These are phyloP conservation scores for Spodoptera exigua DNA, from an alignment of 2,888 invertebrate genomes.

Conservation along the genomic window DNA sequence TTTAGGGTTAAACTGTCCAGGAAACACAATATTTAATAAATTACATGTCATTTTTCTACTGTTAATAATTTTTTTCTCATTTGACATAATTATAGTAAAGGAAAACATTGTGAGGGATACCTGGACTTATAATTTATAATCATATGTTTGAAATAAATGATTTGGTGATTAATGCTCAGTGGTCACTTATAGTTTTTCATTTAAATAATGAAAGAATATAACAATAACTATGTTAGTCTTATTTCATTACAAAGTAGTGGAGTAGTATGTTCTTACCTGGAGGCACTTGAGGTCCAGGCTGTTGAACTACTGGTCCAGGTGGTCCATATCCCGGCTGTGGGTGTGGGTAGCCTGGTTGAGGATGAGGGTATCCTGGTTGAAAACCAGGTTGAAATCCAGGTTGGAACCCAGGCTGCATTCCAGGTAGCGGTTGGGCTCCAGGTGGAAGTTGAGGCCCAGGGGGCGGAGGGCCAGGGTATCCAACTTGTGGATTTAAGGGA, in stretches of 20 bases:
- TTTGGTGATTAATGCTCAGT: too few relatives aligned
- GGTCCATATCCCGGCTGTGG: constrained; percentile 67
- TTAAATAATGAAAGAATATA: too few relatives aligned
- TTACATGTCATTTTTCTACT: neutral
- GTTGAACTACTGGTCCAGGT: constrained; percentile 74
- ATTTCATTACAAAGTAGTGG: too few relatives aligned
- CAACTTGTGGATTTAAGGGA: constrained; percentile 74
- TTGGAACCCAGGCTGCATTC: constrained; percentile 80
- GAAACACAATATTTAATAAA: neutral
- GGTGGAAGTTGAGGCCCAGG: constrained; percentile 71
- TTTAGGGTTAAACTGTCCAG: neutral
- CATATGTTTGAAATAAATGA: too few relatives aligned
- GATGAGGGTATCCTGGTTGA: constrained; percentile 75
- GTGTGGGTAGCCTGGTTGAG: constrained; percentile 60
- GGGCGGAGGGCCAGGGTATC: constrained; percentile 74
- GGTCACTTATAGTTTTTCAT: too few relatives aligned
- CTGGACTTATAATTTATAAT: too few relatives aligned
- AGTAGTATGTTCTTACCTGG: constrained; percentile 58
- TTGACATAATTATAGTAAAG: too few relatives aligned
- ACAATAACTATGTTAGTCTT: too few relatives aligned
- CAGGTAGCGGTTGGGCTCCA: constrained; percentile 78
- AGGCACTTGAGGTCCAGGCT: constrained; percentile 72
- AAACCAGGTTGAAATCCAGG: constrained; percentile 78
- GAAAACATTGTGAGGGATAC: too few relatives aligned
- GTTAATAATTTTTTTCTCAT: too few relatives aligned